phyloP scores from a whole-genome alignment of 2,888 invertebrate species.

The Drosophila kambysellisi region DNA sequence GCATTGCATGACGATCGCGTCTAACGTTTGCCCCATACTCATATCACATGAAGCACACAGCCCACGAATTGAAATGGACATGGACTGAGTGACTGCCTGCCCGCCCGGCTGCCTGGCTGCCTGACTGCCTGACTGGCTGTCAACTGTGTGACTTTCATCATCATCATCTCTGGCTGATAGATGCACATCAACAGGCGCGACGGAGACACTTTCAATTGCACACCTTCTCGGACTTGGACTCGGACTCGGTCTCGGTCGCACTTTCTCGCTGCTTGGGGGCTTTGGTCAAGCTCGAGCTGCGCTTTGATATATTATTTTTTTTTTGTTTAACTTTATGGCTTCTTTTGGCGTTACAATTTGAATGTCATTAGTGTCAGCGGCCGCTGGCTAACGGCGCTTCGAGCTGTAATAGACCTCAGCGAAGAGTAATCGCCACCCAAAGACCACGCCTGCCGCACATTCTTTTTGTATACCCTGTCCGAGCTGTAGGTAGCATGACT shows the following conservation, averaged over 20 bases:
- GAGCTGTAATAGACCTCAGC: conserved; percentile 24
- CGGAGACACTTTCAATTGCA: conserved; percentile 77
- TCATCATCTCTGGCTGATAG: conserved; percentile 60
- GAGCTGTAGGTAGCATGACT: not conserved
- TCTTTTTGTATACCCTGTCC: conserved; percentile 28
- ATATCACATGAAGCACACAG: conserved; percentile 10
- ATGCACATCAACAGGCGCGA: conserved; percentile 62
- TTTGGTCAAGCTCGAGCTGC: conserved; percentile 32
- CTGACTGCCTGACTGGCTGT: conserved; percentile 2
- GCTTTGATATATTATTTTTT: conserved; percentile 51
- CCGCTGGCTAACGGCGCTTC: conserved; percentile 67
- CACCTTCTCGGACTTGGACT: conserved; percentile 54
- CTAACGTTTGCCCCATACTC: conserved; percentile 61
- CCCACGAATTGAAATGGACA: conserved; percentile 37
- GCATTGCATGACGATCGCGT: conserved; percentile 57
- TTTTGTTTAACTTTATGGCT: conserved; percentile 59
- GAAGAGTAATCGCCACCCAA: conserved; percentile 10
- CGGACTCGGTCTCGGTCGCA: conserved; percentile 33
- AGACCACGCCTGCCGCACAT: conserved; percentile 34
- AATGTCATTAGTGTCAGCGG: conserved; percentile 78
- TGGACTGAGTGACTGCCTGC: conserved; percentile 15
- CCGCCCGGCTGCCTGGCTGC: not conserved
- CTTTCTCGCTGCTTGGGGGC: conserved; percentile 42
- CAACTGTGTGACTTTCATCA: conserved; percentile 27
- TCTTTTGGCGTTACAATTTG: conserved; percentile 77